Evolutionary conservation across 2,113 vertebrate genomes (phyloP), one percentile per base, ranked within the genome.

Genomic region (Macquaria australasica): DNA sequence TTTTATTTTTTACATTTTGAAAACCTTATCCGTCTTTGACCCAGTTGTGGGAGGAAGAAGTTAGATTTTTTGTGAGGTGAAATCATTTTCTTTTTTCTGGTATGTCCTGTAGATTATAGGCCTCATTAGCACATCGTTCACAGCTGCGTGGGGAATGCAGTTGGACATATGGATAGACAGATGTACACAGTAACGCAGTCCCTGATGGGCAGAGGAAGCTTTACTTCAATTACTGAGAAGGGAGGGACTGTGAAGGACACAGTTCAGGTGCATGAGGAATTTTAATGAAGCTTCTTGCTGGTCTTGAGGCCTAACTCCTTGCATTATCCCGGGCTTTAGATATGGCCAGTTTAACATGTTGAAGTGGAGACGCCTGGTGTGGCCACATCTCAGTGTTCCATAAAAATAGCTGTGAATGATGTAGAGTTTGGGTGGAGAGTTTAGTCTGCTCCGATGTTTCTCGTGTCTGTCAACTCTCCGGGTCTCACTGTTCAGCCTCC

Each of bases 121-220:
- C 66, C 1, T 80, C 41, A 18, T 80, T n/a, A 81, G 51, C 43
- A 41, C 72, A 45, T 34, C 1, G 41, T 74, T 59, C 72, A 76
- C 78, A 71, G 86, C 82, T 79, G 80, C 4, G 7, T n/a, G 31
- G 39, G 67, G 16, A 21, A 72, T 72, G 41, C 43, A 73, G 48
- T 5, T 34, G 23, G 77, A 60, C 83, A 79, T 81, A 82, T 73
- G 66, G 78, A 66, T 43, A 39, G 25, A 48, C 87, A 91, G 87
- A 81, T 82, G 75, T 60, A 56, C 73, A 53, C 28, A 74, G 69
- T 39, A 66, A 68, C 15, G 0, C n/a, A 9, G 75, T 28, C 70
- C 78, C 77, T 25, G 67, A 64, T 81, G 69, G 66, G 63, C 56
- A 72, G 72, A 21, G 48, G 25, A 50, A 8, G 18, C 9, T 64